Conservation (phyloP, 2,888 invertebrate genomes). For the Pristionchus japonicus region DNA sequence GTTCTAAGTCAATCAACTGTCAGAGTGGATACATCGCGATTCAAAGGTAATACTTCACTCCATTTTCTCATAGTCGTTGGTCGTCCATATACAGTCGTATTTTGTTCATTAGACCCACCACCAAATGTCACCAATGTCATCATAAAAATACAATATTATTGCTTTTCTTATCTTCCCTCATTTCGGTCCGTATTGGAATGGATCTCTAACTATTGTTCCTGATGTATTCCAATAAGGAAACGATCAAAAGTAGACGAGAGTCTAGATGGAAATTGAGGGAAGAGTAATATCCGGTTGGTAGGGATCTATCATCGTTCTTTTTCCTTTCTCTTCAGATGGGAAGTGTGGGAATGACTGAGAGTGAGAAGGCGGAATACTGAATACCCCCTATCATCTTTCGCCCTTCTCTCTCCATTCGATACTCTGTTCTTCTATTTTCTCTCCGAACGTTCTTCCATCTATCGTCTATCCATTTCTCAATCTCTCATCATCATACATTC, state of each 20-base stretch:
- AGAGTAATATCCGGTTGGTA: neutral
- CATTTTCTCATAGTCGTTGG: neutral
- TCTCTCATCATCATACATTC: neutral
- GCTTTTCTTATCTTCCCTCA: neutral
- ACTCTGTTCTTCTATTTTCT: neutral
- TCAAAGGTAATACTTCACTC: neutral
- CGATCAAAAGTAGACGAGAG: neutral
- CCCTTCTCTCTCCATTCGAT: neutral
- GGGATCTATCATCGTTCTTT: neutral
- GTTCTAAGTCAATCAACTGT: slow-evolving; percentile 1
- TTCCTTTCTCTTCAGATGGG: neutral
- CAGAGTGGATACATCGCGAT: neutral
- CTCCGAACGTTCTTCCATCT: neutral
- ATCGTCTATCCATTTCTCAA: neutral
- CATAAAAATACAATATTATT: neutral
- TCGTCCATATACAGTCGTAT: neutral
- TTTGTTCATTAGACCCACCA: neutral
- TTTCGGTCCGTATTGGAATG: neutral
- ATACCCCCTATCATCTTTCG: slow-evolving; percentile 16
- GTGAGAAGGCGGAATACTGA: slow-evolving; percentile 10
- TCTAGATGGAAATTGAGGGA: neutral
- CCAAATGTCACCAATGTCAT: neutral
- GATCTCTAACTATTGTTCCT: neutral
- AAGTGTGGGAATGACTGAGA: slow-evolving; percentile 11
- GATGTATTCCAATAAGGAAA: slow-evolving; percentile 9